These are phyloP conservation scores for Brachycybe producta DNA, from an alignment of 2,888 invertebrate species.

Conservation along the genomic window DNA sequence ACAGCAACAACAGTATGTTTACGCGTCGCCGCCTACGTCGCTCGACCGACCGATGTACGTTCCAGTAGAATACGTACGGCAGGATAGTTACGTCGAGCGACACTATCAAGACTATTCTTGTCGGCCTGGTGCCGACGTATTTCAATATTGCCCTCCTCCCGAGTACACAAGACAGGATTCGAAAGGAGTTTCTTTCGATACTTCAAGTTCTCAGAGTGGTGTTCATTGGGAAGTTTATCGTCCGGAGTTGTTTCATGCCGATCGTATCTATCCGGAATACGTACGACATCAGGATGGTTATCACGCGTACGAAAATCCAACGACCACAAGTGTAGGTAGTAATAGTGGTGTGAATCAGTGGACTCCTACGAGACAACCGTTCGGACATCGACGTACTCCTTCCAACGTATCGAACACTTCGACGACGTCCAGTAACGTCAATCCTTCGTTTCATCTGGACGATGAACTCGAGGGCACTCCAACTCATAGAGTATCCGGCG, in stretches of 20 bases:
- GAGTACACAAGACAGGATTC: background rate
- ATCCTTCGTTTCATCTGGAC: slow-evolving; percentile 49
- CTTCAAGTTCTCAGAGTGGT: slow-evolving; percentile 14
- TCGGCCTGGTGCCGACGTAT: background rate
- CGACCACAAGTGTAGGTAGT: slow-evolving; percentile 18
- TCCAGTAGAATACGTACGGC: slow-evolving; percentile 14
- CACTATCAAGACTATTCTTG: slow-evolving; percentile 4
- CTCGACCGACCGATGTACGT: slow-evolving; percentile 18
- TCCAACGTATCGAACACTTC: slow-evolving; percentile 57
- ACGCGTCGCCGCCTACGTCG: slow-evolving; percentile 12
- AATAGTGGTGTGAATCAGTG: slow-evolving; percentile 12
- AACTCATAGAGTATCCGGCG: slow-evolving; percentile 30
- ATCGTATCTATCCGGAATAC: slow-evolving; percentile 26
- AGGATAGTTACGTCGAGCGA: slow-evolving; percentile 2
- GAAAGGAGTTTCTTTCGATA: slow-evolving; percentile 2
- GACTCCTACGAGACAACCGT: slow-evolving; percentile 19
- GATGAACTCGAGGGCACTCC: slow-evolving; percentile 41
- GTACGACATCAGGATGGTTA: slow-evolving; percentile 28
- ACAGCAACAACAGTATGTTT: slow-evolving; percentile 46
- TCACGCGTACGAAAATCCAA: slow-evolving; percentile 25
- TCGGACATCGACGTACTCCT: slow-evolving; percentile 57
- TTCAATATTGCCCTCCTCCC: background rate
- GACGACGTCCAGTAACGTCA: slow-evolving; percentile 39
- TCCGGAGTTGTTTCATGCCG: slow-evolving; percentile 22
- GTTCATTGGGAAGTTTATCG: slow-evolving; percentile 20